Evolutionary conservation across 2,888 invertebrate genomes (phyloP), one percentile per base, ranked within the genome.

Genomic region (Cheilosia vulpina): DNA sequence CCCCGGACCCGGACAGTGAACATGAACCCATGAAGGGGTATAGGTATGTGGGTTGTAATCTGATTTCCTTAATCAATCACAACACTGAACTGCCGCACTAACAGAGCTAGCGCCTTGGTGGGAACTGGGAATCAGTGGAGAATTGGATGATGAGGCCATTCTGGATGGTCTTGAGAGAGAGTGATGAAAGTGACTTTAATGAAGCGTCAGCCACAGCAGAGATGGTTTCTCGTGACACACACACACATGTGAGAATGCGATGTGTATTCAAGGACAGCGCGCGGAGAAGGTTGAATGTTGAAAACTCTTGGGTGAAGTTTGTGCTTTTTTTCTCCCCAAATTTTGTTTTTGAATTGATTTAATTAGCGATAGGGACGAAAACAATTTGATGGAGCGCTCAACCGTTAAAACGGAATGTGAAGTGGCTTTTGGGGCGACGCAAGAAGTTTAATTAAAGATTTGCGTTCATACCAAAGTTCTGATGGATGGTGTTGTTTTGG

Each of bases 61-160:
- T 63, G 65, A 75, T 84, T 84, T 79, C 45, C 79, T 63, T 65
- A 79, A 79, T 84, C 79, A 84, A 84, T 83, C 83, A 83, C 34
- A 78, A 63, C 72, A 73, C 66, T 31, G 31, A 75, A 60, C 50
- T 41, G 21, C 47, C 7, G 19, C 45, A 53, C 62, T 52, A 58
- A 43, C 24, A 15, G 62, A 13, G 52, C 52, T 24, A 15, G 68
- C n/a, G 43, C 43, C 21, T 24, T 52, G 15, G 4, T 17, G 17
- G 27, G 7, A 27, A 27, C 7, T 9, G 71, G 38, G 52, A 63
- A 45, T 62, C 60, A 52, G 27, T 62, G 41, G 27, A 41, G 62
- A 63, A 60, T 60, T 52, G 27, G 60, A 19, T 63, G 72, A 15
- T 47, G 65, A 57, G 53, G 34, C 34, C 50, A n/a, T 53, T 17